Conservation (phyloP, 2,113 vertebrate species). For the Hylia prasina region DNA sequence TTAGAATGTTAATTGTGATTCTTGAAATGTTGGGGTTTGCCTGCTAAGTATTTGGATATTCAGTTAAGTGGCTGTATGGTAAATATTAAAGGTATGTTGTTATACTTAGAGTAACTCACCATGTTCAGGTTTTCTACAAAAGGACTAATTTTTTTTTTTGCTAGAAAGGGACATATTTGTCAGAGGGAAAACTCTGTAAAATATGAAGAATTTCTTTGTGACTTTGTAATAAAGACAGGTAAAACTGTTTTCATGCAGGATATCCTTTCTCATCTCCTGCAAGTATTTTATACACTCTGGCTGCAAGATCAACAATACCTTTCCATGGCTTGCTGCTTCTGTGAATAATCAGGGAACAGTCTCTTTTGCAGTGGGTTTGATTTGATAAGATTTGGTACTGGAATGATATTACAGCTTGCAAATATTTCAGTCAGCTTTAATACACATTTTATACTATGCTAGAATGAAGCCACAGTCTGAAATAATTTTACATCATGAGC, state of each 20-base stretch:
- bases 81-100: not conserved
- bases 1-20: not conserved
- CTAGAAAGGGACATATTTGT: not conserved
- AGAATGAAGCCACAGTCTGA: not conserved
- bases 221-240: not conserved
- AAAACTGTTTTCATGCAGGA: not conserved
- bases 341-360: not conserved
- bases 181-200: not conserved
- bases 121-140: not conserved
- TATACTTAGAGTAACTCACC: not conserved
- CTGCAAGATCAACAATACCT: not conserved
- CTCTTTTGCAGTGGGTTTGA: not conserved
- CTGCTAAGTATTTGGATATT: not conserved
- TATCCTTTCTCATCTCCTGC: not conserved
- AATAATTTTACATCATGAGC: conserved; percentile 1
- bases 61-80: not conserved
- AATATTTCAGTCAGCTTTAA: conserved; percentile 38
- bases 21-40: not conserved
- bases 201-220: not conserved
- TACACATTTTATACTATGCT: not conserved
- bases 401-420: conserved; percentile 1
- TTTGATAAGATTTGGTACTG: not conserved
- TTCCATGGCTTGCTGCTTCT: not conserved
- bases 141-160: not conserved
- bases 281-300: not conserved